Percentiles rank a stretch among this genome's conserved stretches.
These are phyloP conservation scores for Apamea monoglypha DNA, from an alignment of 2,888 invertebrate species.

Conservation along the genomic window DNA sequence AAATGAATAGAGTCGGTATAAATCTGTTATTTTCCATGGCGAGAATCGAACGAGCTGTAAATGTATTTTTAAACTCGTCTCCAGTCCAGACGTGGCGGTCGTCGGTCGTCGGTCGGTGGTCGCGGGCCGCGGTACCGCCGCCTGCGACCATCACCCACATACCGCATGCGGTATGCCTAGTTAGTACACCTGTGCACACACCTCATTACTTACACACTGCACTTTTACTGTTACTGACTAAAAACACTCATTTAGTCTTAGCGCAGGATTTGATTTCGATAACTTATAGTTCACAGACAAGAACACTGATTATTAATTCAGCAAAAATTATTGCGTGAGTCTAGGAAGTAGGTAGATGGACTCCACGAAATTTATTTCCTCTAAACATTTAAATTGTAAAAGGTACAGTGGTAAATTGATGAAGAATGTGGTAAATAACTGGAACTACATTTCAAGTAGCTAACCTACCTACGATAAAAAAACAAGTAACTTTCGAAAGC, in stretches of 20 bases:
- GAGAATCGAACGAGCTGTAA: slow-evolving; percentile 47
- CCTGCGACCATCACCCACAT: slow-evolving; percentile 78
- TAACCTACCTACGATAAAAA: slow-evolving; percentile 29
- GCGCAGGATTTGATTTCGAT: slow-evolving; percentile 18
- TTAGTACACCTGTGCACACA: slow-evolving; percentile 76
- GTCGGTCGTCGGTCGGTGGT: slow-evolving; percentile 54
- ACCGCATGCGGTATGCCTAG: slow-evolving; percentile 69
- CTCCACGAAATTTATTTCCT: background rate
- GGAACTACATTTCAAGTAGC: slow-evolving; percentile 17
- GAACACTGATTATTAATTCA: background rate
- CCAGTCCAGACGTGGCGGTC: slow-evolving; percentile 57
- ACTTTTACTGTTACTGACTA: slow-evolving; percentile 51
- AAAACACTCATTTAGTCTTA: slow-evolving; percentile 14
- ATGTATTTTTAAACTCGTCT: slow-evolving; percentile 67
- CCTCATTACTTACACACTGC: slow-evolving; percentile 58
- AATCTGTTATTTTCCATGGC: slow-evolving; percentile 50
- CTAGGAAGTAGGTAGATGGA: background rate
- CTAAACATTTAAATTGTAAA: slow-evolving; percentile 2
- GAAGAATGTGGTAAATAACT: slow-evolving; percentile 21
- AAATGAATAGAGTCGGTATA: slow-evolving; percentile 28
- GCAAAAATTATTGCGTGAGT: background rate
- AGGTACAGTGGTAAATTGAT: slow-evolving; percentile 13
- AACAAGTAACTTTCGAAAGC: slow-evolving; percentile 51
- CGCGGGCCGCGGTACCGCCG: slow-evolving; percentile 42
- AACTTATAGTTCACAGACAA: background rate